These are phyloP conservation scores for Marcusenius ussheri DNA, from an alignment of 2,113 vertebrate species.

Conservation along the genomic window DNA sequence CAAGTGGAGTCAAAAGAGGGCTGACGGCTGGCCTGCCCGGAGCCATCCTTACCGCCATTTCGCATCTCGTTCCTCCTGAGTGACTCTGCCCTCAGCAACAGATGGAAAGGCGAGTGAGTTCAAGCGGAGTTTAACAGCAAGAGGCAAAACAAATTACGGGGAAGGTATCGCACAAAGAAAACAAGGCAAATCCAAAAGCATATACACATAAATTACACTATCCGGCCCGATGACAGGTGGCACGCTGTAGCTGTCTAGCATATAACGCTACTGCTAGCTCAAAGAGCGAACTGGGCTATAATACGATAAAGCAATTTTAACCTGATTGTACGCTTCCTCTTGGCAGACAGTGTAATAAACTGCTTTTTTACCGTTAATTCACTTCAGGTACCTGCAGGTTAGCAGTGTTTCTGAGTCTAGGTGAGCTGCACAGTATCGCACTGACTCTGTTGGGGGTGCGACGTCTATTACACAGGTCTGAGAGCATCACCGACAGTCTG, in stretches of 20 bases:
- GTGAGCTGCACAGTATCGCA: background rate
- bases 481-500: background rate
- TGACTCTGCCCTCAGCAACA: conserved; percentile 1
- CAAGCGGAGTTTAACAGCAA: conserved; percentile 3
- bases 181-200: background rate
- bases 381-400: background rate
- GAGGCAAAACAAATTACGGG: conserved; percentile 9
- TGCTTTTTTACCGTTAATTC: background rate
- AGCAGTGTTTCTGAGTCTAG: background rate
- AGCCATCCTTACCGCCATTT: background rate
- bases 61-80: background rate
- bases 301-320: background rate
- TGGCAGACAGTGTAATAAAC: background rate
- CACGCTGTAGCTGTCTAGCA: background rate
- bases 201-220: background rate
- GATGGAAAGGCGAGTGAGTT: background rate
- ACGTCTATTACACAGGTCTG: background rate
- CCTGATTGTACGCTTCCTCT: background rate
- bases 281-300: background rate
- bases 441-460: background rate
- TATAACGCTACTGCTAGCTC: too few relatives aligned
- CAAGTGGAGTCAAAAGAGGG: background rate
- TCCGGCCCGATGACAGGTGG: background rate
- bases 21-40: background rate
- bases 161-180: background rate